A percentile compares a stretch with the other conserved stretches of the same genome.
phyloP scores from a whole-genome alignment of 1,140 invertebrate species.

The Drosophila watanabei region DNA sequence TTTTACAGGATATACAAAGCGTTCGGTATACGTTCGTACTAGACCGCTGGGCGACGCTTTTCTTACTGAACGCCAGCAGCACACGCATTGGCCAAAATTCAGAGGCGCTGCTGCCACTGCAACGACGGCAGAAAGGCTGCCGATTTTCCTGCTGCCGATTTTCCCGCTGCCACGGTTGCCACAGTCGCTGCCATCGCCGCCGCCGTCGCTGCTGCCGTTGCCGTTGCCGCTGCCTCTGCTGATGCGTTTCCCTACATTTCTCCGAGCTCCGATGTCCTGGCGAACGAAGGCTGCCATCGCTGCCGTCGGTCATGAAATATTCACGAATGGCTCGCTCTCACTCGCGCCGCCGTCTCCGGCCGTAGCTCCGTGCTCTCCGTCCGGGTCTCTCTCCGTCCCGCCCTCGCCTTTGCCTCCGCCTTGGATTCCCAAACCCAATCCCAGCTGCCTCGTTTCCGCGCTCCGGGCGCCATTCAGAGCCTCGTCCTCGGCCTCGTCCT shows the following conservation, averaged over 20 bases:
- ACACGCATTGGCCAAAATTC: constrained; percentile 81
- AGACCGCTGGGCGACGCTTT: constrained; percentile 86
- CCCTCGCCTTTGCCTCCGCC: constrained; percentile 21
- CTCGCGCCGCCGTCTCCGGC: constrained; percentile 59
- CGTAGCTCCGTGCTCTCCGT: constrained; percentile 47
- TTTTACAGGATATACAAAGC: constrained; percentile 72
- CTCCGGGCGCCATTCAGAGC: constrained; percentile 53
- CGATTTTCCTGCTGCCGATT: constrained; percentile 48
- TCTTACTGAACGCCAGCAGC: constrained; percentile 85
- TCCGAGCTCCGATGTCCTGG: constrained; percentile 35
- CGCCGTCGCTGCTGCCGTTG: constrained; percentile 14
- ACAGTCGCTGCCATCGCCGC: constrained; percentile 21
- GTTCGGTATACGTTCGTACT: constrained; percentile 83
- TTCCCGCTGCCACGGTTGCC: constrained; percentile 31
- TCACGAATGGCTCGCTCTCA: constrained; percentile 82
- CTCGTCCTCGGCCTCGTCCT: constrained; percentile 37
- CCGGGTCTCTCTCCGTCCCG: constrained; percentile 42
- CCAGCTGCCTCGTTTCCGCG: constrained; percentile 45
- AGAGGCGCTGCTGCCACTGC: constrained; percentile 62
- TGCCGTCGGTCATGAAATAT: constrained; percentile 79
- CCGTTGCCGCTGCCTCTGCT: constrained; percentile 20
- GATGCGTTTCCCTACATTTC: constrained; percentile 79
- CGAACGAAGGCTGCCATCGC: constrained; percentile 57
- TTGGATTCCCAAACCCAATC: constrained; percentile 11
- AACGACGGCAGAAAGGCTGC: constrained; percentile 54